Conservation (phyloP, 1,140 invertebrate genomes). For the Oncopodura yosiiana region DNA sequence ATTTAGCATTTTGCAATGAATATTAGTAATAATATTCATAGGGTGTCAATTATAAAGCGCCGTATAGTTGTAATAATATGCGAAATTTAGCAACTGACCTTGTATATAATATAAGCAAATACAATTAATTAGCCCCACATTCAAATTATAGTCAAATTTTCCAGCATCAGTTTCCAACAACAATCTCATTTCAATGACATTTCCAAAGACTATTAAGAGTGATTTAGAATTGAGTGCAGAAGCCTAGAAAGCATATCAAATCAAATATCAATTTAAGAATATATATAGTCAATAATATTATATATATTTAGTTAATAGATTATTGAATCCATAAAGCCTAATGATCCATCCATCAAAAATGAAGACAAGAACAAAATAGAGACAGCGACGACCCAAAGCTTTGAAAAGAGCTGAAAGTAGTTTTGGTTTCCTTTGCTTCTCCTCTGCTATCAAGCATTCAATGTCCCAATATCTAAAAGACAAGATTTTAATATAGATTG, state of each 20-base stretch:
- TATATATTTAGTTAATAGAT: conserved; percentile 41
- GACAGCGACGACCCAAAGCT: conserved; percentile 14
- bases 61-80: too few relatives aligned
- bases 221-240: conserved; percentile 46
- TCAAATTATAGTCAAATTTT: conserved; percentile 45
- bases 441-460: conserved; percentile 1
- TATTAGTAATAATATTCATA: conserved; percentile 60
- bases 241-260: too few relatives aligned
- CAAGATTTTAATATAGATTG: not conserved
- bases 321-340: not conserved
- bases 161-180: conserved; percentile 49
- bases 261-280: too few relatives aligned
- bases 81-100: too few relatives aligned
- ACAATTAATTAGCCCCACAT: conserved; percentile 44
- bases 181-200: conserved; percentile 51
- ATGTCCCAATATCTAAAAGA: conserved; percentile 18
- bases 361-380: conserved; percentile 2
- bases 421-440: conserved; percentile 11
- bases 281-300: too few relatives aligned
- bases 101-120: conserved; percentile 43
- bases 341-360: conserved; percentile 20
- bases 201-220: conserved; percentile 51
- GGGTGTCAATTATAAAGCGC: not conserved
- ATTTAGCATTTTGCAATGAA: conserved; percentile 67
- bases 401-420: conserved; percentile 9